These are phyloP conservation scores for Myotis findleyi DNA, from an alignment of 2,797 vertebrate species.

Conservation along the genomic window DNA sequence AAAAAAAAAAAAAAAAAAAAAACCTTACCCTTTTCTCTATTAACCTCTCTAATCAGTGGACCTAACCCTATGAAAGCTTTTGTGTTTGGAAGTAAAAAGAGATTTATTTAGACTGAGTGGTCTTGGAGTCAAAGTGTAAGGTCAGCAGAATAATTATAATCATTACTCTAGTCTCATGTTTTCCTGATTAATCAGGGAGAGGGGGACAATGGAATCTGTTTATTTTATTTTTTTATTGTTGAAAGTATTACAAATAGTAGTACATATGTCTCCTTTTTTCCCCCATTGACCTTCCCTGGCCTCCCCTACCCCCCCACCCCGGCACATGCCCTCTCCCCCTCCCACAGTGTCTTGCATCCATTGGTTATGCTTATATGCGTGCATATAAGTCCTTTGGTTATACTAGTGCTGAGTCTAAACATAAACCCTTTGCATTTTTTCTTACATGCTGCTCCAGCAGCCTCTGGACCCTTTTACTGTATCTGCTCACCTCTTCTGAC, in stretches of 20 bases:
- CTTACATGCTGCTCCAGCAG: not conserved
- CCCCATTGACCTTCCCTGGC: no score
- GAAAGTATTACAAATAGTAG: no score
- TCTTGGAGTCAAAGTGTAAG: not conserved
- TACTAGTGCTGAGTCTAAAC: fast-evolving
- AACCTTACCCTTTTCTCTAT: not conserved
- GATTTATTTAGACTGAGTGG: not conserved
- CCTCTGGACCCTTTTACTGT: fast-evolving
- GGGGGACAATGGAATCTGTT: fast-evolving
- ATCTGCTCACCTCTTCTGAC: not conserved
- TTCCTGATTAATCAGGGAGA: not conserved
- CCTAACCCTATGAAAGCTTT: not conserved
- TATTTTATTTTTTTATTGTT: no score
- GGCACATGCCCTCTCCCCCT: no score
- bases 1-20: not conserved
- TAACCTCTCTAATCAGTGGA: not conserved
- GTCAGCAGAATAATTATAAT: not conserved
- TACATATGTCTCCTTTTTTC: no score
- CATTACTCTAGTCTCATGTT: not conserved
- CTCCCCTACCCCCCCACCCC: no score
- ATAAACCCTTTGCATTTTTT: not conserved
- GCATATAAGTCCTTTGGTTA: no score
- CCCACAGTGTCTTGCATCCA: no score
- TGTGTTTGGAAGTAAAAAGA: not conserved
- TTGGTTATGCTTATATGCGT: no score